Conservation (phyloP, 2,797 vertebrate genomes). For the Schizothorax lantsangensis region DNA sequence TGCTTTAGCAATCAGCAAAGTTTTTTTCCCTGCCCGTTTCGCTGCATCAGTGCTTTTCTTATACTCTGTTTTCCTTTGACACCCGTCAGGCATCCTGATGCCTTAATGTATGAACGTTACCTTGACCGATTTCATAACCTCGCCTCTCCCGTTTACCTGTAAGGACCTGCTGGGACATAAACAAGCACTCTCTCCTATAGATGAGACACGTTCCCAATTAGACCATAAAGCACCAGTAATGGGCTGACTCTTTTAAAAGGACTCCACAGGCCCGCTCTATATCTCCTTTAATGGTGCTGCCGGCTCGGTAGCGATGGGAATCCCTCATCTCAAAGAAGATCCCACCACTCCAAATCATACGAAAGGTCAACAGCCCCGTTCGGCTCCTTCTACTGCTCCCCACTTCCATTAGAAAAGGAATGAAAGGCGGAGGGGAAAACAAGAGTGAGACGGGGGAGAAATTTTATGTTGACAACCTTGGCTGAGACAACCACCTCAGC, state of each 20-base stretch:
- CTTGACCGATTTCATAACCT: constrained; percentile 36
- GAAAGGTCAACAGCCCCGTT: constrained; percentile 62
- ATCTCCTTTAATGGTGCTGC: constrained; percentile 56
- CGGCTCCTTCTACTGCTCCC: constrained; percentile 54
- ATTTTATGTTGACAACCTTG: constrained; percentile 77
- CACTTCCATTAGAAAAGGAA: constrained; percentile 55
- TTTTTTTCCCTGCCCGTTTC: constrained; percentile 56
- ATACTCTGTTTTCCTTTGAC: constrained; percentile 61
- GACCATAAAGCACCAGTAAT: constrained; percentile 55
- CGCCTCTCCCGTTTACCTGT: constrained; percentile 15
- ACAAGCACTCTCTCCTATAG: constrained; percentile 46
- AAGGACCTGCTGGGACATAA: constrained; percentile 44
- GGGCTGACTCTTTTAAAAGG: constrained; percentile 51
- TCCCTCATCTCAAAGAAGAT: constrained; percentile 61
- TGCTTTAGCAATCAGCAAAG: constrained; percentile 55
- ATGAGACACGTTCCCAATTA: constrained; percentile 58
- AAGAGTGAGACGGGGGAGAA: constrained; percentile 47
- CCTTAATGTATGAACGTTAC: constrained; percentile 58
- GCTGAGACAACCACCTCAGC: constrained; percentile 78
- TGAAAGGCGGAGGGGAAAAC: constrained; percentile 34
- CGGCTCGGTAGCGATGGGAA: constrained; percentile 52
- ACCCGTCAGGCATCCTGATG: constrained; percentile 59
- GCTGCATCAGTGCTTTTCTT: constrained; percentile 65
- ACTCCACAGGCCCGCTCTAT: constrained; percentile 44
- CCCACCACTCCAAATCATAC: constrained; percentile 61